Base-by-base conservation (phyloP, 2,113 vertebrate species). In the Hymenochirus boettgeri region DNA sequence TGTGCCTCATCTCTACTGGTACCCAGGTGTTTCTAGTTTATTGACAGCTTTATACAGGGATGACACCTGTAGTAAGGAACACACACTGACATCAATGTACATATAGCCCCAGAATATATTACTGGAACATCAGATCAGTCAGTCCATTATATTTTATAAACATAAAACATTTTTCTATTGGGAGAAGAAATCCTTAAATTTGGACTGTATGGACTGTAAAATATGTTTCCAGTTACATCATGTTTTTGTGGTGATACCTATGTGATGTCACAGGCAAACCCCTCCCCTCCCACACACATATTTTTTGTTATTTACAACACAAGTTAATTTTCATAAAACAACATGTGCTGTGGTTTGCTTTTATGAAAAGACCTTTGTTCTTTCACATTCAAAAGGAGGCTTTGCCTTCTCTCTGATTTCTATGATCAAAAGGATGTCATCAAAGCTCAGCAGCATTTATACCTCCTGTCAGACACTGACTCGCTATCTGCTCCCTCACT, bases 391-490 rank as follows among this genome's bases (percentile, higher is more conserved):
- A 67, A 67, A 67, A 45, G 55, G 55, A 59, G 24, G 56, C 27
- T 31, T 42, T 52, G 7, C 18, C 33, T 53, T 59, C 48, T 48
- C 54, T 66, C 46, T 67, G 64, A 67, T 67, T 67, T 57, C 19
- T 52, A 52, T 53, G 64, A 67, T 67, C 64, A 67, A 67, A 67
- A 59, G 64, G 29, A n/a, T 67, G 56, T 67, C 64, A 67, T 67
- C 64, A 67, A 67, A 67, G 64, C 48, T 24, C 21, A 29, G 33
- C 64, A 52, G 26, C 22, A 26, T 59, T 53, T 59, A 59, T 31
- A 50, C 31, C 46, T 67, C 64, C 55, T 52, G 64, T 67, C 31
- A 15, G 12, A 53, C 51, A 37, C 26, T 50, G 45, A 58, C 42
- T 57, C 63, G 29, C 46, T 59, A 59, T 58, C 46, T 58, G 42